Conservation (phyloP, 2,888 invertebrate species). For the Carpatolechia fugitivella region DNA sequence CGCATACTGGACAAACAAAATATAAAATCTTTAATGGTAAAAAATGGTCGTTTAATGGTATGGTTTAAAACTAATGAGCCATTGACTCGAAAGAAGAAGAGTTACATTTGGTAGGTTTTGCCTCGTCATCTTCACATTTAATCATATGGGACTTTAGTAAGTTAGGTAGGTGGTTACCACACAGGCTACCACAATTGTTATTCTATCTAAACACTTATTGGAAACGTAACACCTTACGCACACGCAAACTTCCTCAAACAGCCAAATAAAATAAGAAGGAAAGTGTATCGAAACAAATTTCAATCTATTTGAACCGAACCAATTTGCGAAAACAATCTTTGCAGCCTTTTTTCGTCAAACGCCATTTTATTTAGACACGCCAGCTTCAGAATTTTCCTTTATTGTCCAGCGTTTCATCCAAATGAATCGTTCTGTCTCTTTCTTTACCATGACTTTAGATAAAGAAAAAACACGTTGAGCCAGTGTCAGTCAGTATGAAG, state of each 20-base stretch:
- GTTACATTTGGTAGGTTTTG: not conserved
- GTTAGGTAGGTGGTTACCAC: too few species aligned
- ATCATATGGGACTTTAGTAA: too few species aligned
- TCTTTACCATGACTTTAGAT: not conserved
- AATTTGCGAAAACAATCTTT: conserved; percentile 63
- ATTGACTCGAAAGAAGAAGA: not conserved
- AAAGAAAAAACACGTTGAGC: not conserved
- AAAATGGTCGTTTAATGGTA: too few species aligned
- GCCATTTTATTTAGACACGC: not conserved
- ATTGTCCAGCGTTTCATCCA: not conserved
- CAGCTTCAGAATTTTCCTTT: not conserved
- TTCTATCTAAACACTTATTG: not conserved
- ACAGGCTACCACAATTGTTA: too few species aligned
- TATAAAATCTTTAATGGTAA: too few species aligned
- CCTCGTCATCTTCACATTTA: not conserved
- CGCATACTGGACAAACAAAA: too few species aligned
- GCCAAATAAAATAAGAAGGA: conserved; percentile 61
- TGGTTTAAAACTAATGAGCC: too few species aligned
- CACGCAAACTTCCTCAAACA: conserved; percentile 33
- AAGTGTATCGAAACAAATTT: conserved; percentile 59
- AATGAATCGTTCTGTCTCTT: not conserved
- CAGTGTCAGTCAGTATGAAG: not conserved
- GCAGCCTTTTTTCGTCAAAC: conserved; percentile 42
- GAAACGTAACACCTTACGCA: not conserved
- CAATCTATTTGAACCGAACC: conserved; percentile 52